A percentile compares a stretch with the other conserved stretches of the same genome.
Evolutionary conservation across 1,140 invertebrate species (phyloP).

Genomic region (Neoseiulus cucumeris): DNA sequence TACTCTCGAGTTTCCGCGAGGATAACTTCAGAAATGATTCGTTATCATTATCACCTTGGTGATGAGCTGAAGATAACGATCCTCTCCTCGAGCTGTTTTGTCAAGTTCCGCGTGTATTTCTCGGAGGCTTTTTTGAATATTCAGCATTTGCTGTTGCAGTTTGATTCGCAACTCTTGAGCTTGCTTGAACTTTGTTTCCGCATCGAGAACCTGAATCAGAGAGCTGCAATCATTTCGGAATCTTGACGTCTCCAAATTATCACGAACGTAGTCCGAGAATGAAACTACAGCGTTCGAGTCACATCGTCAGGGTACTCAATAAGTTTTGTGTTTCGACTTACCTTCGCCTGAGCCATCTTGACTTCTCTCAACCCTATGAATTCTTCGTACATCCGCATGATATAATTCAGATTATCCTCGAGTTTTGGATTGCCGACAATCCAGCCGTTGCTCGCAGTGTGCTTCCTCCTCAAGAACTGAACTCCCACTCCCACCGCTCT

Average conservation of each 20-base stretch:
- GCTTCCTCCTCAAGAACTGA: too few species aligned
- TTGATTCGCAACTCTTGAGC: conserved; percentile 39
- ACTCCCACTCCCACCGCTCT: too few species aligned
- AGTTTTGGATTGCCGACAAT: neutral
- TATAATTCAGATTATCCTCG: conserved; percentile 17
- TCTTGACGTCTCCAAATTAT: neutral
- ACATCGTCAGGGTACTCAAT: neutral
- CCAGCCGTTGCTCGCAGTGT: neutral
- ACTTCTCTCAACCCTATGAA: conserved; percentile 30
- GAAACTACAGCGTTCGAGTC: neutral
- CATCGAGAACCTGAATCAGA: conserved; percentile 35
- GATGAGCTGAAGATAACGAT: conserved; percentile 39
- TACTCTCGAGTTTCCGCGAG: too few species aligned
- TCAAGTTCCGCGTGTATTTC: conserved; percentile 44
- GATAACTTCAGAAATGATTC: neutral
- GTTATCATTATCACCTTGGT: conserved; percentile 25
- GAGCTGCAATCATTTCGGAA: conserved; percentile 24
- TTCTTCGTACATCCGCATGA: conserved; percentile 30
- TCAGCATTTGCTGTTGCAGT: conserved; percentile 33
- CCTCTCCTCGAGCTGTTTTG: conserved; percentile 42
- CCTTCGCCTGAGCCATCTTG: conserved; percentile 28
- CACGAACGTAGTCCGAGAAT: neutral
- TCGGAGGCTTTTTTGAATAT: conserved; percentile 39
- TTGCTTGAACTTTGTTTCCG: conserved; percentile 37
- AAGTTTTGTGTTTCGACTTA: conserved; percentile 21